These are phyloP conservation scores for Ophion ventricosus DNA, from an alignment of 2,888 invertebrate species.

Conservation along the genomic window DNA sequence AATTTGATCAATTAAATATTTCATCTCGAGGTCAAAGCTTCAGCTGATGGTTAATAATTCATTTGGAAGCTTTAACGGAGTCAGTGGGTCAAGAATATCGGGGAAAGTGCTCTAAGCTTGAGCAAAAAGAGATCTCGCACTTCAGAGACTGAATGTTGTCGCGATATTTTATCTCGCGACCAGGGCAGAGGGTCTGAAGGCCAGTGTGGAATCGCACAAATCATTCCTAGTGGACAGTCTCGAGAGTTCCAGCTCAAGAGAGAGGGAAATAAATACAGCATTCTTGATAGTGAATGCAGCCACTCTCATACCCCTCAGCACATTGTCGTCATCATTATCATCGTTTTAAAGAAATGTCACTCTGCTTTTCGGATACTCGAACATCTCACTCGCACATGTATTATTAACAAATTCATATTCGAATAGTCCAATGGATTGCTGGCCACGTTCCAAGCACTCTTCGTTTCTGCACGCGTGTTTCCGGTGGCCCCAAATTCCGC, in stretches of 20 bases:
- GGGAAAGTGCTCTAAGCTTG: slow-evolving; percentile 1
- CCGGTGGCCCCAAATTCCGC: slow-evolving; percentile 66
- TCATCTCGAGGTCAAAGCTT: not conserved
- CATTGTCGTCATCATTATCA: slow-evolving; percentile 21
- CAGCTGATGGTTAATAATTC: not conserved
- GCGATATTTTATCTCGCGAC: slow-evolving; percentile 70
- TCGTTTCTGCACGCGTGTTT: slow-evolving; percentile 9
- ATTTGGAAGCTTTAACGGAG: slow-evolving; percentile 5
- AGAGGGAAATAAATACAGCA: slow-evolving; percentile 24
- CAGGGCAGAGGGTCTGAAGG: slow-evolving; percentile 63
- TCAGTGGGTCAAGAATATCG: slow-evolving; percentile 44
- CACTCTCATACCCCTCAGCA: slow-evolving; percentile 43
- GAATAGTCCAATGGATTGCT: not conserved
- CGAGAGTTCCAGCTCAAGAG: slow-evolving; percentile 47
- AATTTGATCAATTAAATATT: not conserved
- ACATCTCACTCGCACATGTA: slow-evolving; percentile 32
- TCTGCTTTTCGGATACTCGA: slow-evolving; percentile 70
- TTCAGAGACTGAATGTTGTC: slow-evolving; percentile 63
- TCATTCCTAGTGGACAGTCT: slow-evolving; percentile 65
- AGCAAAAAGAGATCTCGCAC: not conserved
- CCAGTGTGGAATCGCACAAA: slow-evolving; percentile 66
- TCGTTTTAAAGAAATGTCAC: slow-evolving; percentile 71
- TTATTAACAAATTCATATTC: not conserved
- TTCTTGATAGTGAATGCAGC: slow-evolving; percentile 35
- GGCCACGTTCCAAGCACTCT: slow-evolving; percentile 47